phyloP scores from a whole-genome alignment of 2,113 vertebrate species.

The Passer domesticus region DNA sequence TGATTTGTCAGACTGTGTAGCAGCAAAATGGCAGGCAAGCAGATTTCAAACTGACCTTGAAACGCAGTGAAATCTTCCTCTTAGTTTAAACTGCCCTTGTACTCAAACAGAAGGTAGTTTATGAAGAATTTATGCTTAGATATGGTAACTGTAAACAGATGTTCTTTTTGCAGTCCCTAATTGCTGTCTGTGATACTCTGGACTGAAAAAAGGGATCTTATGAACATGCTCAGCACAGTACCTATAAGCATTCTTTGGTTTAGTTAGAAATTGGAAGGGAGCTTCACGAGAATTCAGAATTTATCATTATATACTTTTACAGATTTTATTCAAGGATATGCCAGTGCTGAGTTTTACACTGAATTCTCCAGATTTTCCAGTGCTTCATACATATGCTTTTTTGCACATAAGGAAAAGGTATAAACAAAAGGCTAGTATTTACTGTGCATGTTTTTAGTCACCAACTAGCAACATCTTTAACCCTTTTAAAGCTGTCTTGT shows the following conservation, averaged over 20 bases:
- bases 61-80: neutral
- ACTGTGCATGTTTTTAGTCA: neutral
- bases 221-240: neutral
- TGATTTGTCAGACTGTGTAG: neutral
- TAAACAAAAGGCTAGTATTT: neutral
- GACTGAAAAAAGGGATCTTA: neutral
- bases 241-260: neutral
- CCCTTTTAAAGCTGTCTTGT: neutral
- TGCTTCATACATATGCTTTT: fast-evolving
- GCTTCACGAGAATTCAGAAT: neutral
- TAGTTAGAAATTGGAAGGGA: neutral
- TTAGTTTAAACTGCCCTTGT: neutral
- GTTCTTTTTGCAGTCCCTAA: neutral
- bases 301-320: neutral
- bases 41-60: neutral
- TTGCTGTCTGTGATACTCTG: neutral
- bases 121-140: neutral
- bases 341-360: neutral
- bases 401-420: neutral
- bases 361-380: neutral
- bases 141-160: neutral
- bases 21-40: neutral
- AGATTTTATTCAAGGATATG: neutral
- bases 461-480: neutral
- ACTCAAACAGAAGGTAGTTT: neutral